These are phyloP conservation scores for Sycophaga agraensis DNA, from an alignment of 1,140 invertebrate species.

Conservation along the genomic window DNA sequence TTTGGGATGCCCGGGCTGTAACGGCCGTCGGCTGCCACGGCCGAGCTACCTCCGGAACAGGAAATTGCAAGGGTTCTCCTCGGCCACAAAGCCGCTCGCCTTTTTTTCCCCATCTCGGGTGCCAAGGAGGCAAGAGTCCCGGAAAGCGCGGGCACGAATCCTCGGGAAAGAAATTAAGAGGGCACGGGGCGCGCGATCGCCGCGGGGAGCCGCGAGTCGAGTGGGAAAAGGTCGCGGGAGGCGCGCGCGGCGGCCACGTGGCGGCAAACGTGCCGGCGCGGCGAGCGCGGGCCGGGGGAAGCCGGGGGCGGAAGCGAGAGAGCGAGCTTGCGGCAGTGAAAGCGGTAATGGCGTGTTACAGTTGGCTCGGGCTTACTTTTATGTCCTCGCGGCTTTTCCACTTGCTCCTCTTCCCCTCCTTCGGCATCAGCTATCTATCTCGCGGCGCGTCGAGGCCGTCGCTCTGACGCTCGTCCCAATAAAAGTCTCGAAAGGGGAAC, in stretches of 20 bases:
- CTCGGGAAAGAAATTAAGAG: neutral
- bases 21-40: no score
- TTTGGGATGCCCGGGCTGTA: no score
- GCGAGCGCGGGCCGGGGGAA: constrained; percentile 8
- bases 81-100: no score
- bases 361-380: constrained; percentile 51
- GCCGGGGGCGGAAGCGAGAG: neutral
- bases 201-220: neutral
- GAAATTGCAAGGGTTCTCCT: no score
- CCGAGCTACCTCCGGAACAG: no score
- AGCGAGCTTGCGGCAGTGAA: constrained; percentile 36
- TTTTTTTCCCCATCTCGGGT: no score
- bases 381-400: constrained; percentile 41
- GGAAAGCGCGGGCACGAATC: neutral
- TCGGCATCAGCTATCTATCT: constrained; percentile 9
- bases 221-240: neutral
- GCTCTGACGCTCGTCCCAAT: neutral
- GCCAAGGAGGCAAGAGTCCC: neutral
- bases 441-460: neutral
- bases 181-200: neutral
- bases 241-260: neutral
- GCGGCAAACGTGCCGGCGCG: constrained; percentile 31
- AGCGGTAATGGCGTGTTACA: constrained; percentile 50
- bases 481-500: constrained; percentile 12
- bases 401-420: constrained; percentile 24